These are phyloP conservation scores for Spermophilus dauricus DNA, from an alignment of 2,113 vertebrate genomes.

Conservation along the genomic window DNA sequence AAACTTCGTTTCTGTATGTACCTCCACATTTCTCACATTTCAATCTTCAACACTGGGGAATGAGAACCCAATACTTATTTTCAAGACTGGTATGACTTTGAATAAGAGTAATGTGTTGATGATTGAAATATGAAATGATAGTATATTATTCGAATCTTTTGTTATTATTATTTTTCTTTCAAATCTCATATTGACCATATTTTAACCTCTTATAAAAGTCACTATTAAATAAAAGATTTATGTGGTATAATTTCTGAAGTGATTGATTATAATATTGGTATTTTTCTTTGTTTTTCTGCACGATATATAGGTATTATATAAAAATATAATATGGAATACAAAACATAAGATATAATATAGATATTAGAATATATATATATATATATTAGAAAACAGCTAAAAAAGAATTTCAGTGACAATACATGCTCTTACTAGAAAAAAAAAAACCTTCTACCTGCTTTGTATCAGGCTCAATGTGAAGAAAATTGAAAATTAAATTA, in stretches of 20 bases:
- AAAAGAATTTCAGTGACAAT: slow-evolving; percentile 18
- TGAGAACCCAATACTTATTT: too few relatives aligned
- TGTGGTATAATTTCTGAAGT: not conserved
- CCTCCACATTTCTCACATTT: too few relatives aligned
- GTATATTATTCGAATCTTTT: not conserved
- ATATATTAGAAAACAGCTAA: not conserved
- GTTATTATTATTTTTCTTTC: not conserved
- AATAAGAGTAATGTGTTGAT: not conserved
- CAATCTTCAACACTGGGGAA: too few relatives aligned
- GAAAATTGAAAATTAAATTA: slow-evolving; percentile 24
- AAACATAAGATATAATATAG: not conserved
- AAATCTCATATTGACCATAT: not conserved
- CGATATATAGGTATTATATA: not conserved
- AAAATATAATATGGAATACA: too few relatives aligned
- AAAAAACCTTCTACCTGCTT: not conserved
- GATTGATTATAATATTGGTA: not conserved
- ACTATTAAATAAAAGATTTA: not conserved
- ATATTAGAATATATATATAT: too few relatives aligned
- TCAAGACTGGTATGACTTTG: not conserved
- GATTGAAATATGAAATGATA: not conserved
- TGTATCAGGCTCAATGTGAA: not conserved
- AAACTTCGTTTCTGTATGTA: too few relatives aligned
- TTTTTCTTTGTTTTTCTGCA: not conserved
- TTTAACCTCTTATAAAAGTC: not conserved
- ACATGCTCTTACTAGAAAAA: not conserved